These are phyloP conservation scores for Brachionus sp. DNA, from an alignment of 1,140 invertebrate genomes.

Conservation along the genomic window DNA sequence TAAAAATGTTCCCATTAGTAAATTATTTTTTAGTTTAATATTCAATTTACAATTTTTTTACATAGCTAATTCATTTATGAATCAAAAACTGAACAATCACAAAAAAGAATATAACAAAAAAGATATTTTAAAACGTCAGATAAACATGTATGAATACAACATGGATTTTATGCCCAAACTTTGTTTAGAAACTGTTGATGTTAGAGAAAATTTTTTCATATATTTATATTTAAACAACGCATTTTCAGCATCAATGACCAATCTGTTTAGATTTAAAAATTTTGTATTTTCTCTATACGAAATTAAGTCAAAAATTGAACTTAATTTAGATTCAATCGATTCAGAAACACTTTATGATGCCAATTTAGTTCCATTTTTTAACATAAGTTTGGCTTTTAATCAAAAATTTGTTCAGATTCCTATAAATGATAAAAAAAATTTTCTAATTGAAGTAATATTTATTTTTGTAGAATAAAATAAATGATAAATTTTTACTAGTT, in stretches of 20 bases:
- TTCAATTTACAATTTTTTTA: neutral
- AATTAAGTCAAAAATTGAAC: neutral
- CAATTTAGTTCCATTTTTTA: neutral
- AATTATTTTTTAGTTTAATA: neutral
- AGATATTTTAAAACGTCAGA: neutral
- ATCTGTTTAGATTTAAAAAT: neutral
- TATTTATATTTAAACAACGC: neutral
- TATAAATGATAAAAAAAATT: neutral
- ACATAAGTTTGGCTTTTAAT: neutral
- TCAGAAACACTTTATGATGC: neutral
- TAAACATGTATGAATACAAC: neutral
- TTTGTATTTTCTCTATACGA: neutral
- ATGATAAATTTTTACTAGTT: neutral
- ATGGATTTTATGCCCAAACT: neutral
- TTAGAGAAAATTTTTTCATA: neutral
- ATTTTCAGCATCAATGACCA: neutral
- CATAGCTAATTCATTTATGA: neutral
- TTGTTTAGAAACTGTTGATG: neutral
- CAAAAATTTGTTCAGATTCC: neutral
- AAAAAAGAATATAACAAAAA: neutral
- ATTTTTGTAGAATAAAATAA: neutral
- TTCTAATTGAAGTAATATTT: constrained; percentile 15
- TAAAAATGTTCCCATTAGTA: neutral
- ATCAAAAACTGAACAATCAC: neutral
- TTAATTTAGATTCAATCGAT: neutral